Base-by-base conservation (phyloP, 2,888 invertebrate genomes). In the Gasteruption jaculator region DNA sequence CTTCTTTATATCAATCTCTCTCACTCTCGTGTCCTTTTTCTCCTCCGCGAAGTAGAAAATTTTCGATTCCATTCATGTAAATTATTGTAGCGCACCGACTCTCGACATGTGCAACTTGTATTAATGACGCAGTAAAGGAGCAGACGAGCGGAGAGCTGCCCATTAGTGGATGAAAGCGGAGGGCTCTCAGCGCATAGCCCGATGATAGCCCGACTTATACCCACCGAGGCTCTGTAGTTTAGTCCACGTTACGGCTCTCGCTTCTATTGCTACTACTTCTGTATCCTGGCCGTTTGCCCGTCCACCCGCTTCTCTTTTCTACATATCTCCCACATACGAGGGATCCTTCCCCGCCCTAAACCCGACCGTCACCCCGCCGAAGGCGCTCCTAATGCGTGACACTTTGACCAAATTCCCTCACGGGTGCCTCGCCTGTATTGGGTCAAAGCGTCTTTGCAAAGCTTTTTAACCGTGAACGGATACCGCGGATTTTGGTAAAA, bases 151-250 rank as follows among this genome's bases (percentile, higher is more conserved):
- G 65, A 67, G 68, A 64, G 68, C 68, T 65, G 68, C 65, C 70
- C 69, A 70, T 70, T 70, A 70, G 70, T 62, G 69, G 65, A 70
- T 70, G 69, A 70, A 70, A 69, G 68, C 68, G 63, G 68, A 65
- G 68, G 63, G 67, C 67, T 65, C 68, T 69, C 68, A 62, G 62
- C 62, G 61, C 62, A 61, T 59, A 64, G 68, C 68, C 63, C 68
- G 69, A 69, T 70, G 68, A 69, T 69, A 69, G 69, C 65, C 67
- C 68, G 69, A 70, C 69, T 68, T 68, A 68, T 65, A 65, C 61
- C 60, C 59, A 58, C 60, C 61, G 60, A 54, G 63, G 58, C 59
- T 65, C 54, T 63, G 63, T 65, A 66, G 65, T 65, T 65, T 66
- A 65, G 63, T 60, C 61, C 64, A 55, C 59, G 63, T 65, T 63